These are phyloP conservation scores for Tragelaphus scriptus DNA, from an alignment of 2,113 vertebrate genomes.

Conservation along the genomic window DNA sequence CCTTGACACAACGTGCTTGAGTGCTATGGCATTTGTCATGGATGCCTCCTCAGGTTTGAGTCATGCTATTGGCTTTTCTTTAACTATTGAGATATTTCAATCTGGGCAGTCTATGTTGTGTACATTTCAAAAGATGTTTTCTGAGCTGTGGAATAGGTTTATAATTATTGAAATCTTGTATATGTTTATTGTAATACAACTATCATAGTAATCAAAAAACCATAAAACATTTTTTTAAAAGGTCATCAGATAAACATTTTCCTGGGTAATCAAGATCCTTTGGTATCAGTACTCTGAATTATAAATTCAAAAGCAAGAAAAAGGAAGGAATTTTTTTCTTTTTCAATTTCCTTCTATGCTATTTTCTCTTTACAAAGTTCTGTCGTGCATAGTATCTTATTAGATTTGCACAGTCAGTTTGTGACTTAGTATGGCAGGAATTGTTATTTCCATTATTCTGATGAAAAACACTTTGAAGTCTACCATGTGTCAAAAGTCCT, in stretches of 20 bases:
- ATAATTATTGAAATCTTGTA: not conserved
- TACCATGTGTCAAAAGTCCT: not conserved
- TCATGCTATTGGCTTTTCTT: conserved; percentile 20
- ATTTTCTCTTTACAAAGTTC: not conserved
- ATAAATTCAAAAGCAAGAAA: not conserved
- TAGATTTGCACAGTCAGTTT: not conserved
- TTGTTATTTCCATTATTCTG: not conserved
- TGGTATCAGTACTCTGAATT: not conserved
- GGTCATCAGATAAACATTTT: not conserved
- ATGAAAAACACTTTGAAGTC: not conserved
- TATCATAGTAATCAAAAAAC: not conserved
- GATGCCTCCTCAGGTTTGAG: not conserved
- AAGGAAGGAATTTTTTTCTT: not conserved
- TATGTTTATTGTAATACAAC: not conserved
- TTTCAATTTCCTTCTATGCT: not conserved
- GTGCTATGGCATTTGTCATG: not conserved
- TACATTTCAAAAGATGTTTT: not conserved
- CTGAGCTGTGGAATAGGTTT: not conserved
- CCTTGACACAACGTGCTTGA: conserved; percentile 35
- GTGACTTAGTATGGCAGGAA: not conserved
- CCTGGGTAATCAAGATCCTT: not conserved
- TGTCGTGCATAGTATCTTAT: not conserved
- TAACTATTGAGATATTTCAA: not conserved
- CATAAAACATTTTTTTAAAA: not conserved
- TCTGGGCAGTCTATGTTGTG: not conserved